These are phyloP conservation scores for Varanus salvator DNA, from an alignment of 2,113 vertebrate genomes.

Conservation along the genomic window DNA sequence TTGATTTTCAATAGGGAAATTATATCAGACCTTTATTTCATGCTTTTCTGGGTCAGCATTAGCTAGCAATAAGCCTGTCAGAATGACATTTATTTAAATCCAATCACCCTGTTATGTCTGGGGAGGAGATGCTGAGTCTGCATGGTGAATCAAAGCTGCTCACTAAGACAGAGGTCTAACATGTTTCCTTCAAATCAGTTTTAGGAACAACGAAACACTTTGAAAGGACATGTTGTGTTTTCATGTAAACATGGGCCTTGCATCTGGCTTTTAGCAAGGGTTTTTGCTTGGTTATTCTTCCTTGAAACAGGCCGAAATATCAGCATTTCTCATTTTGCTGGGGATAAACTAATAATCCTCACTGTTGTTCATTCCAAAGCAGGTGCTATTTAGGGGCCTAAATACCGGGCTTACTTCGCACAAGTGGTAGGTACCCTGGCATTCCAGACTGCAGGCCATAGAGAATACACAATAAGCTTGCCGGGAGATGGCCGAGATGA, in stretches of 20 bases:
- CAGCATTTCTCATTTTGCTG: neutral
- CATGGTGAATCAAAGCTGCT: neutral
- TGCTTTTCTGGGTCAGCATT: constrained; percentile 56
- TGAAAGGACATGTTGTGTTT: neutral
- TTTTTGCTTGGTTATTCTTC: neutral
- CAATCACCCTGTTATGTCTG: neutral
- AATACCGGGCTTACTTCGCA: neutral
- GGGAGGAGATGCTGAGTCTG: constrained; percentile 29
- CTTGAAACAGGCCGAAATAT: constrained; percentile 7
- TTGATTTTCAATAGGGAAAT: constrained; percentile 61
- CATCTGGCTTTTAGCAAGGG: neutral
- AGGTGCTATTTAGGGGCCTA: neutral
- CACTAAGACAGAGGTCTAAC: neutral
- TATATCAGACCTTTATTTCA: constrained; percentile 68
- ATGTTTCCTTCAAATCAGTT: constrained; percentile 26
- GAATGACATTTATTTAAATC: constrained; percentile 49
- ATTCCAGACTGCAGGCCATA: neutral
- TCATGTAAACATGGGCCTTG: neutral
- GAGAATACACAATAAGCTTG: neutral
- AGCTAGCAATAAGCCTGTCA: constrained; percentile 43
- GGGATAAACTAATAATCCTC: neutral
- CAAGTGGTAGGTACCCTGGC: neutral
- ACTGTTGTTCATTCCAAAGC: neutral
- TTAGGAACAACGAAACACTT: constrained; percentile 28
- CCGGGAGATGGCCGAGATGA: neutral